Evolutionary conservation across 1,140 invertebrate species (phyloP).

Genomic region (Spodoptera frugiperda): DNA sequence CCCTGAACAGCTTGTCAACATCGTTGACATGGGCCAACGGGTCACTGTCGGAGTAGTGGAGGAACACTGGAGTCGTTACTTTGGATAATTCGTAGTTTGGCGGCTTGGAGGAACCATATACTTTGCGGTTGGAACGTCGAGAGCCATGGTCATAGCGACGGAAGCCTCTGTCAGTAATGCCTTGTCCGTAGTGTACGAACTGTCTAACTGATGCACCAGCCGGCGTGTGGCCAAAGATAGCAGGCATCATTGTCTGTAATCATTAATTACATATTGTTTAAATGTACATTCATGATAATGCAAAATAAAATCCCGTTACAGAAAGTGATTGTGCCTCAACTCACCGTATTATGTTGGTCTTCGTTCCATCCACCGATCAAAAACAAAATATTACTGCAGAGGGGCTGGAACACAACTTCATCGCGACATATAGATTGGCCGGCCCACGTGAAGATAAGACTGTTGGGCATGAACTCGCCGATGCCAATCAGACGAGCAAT

Average conservation of each 20-base stretch:
- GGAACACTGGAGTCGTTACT: slow-evolving; percentile 88
- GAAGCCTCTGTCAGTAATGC: slow-evolving; percentile 88
- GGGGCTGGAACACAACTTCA: slow-evolving; percentile 76
- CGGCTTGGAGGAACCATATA: slow-evolving; percentile 84
- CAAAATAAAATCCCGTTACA: too few relatives aligned
- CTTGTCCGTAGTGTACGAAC: slow-evolving; percentile 92
- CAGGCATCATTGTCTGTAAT: slow-evolving; percentile 75
- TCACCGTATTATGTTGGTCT: slow-evolving; percentile 86
- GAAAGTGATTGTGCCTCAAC: neutral
- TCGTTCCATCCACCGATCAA: slow-evolving; percentile 86
- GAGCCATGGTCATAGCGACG: slow-evolving; percentile 90
- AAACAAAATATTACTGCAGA: slow-evolving; percentile 88
- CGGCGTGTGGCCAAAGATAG: slow-evolving; percentile 93
- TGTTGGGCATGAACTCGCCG: slow-evolving; percentile 87
- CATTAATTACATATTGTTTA: slow-evolving; percentile 87
- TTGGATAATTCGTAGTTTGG: slow-evolving; percentile 88
- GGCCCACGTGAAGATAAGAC: slow-evolving; percentile 81
- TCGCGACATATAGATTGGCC: slow-evolving; percentile 86
- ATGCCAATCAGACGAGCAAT: slow-evolving; percentile 76
- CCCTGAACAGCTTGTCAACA: slow-evolving; percentile 86
- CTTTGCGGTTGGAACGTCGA: slow-evolving; percentile 84
- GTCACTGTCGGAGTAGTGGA: slow-evolving; percentile 92
- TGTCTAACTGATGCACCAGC: slow-evolving; percentile 94
- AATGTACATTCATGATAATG: neutral
- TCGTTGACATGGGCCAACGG: slow-evolving; percentile 88